Evolutionary conservation across 1,140 invertebrate species (phyloP).

Genomic region (Elymnias hypermnestra): DNA sequence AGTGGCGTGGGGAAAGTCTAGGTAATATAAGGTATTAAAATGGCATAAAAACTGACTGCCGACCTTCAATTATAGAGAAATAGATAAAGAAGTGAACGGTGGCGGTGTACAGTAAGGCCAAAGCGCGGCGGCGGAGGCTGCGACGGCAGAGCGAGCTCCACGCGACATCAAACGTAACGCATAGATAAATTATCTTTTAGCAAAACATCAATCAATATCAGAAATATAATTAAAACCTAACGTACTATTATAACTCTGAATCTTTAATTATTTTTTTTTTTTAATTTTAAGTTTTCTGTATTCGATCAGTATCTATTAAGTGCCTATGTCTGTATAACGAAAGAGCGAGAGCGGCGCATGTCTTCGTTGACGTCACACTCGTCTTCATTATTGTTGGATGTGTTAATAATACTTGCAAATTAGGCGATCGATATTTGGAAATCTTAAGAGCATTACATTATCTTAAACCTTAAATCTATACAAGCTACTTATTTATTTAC

Average conservation of each 20-base stretch:
- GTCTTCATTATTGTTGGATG: neutral
- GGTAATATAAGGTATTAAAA: no score
- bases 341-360: constrained; percentile 43
- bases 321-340: constrained; percentile 50
- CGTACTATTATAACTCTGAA: constrained; percentile 72
- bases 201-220: constrained; percentile 74
- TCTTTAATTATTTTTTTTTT: constrained; percentile 42
- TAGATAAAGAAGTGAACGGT: neutral
- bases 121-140: constrained; percentile 23
- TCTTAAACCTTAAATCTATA: constrained; percentile 20
- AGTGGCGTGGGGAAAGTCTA: no score
- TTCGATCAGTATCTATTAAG: constrained; percentile 57
- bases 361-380: constrained; percentile 26
- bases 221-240: constrained; percentile 75
- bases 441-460: constrained; percentile 12
- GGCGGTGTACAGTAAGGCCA: neutral
- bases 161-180: constrained; percentile 62
- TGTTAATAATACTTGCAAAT: neutral
- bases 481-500: constrained; percentile 12
- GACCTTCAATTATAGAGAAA: no score
- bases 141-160: constrained; percentile 36
- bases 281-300: constrained; percentile 50
- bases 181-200: constrained; percentile 73
- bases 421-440: neutral
- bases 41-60: no score